Evolutionary conservation across 2,797 vertebrate species (phyloP), one percentile per base, ranked within the genome.

Genomic region (Lepus townsendii): DNA sequence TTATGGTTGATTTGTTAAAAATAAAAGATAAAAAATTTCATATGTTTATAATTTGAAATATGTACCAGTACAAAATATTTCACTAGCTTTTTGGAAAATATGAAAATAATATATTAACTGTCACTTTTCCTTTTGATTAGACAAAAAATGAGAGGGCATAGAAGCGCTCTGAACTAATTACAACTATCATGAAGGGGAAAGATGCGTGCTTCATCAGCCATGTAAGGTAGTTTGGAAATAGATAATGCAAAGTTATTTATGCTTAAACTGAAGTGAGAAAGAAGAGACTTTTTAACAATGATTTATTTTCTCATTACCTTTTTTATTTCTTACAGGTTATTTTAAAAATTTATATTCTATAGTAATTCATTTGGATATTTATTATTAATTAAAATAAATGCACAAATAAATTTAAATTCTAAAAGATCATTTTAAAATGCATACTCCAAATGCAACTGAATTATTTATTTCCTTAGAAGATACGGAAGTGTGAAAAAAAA

Each of bases 401-500:
- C 4, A 68, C 0, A 68, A 12, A 0, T 4, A 4, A 35, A 5
- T 83, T 95, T 60, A 11, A 12, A 75, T 76, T 82, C 30, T 32
- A 83, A 63, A 63, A 13, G 80, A 35, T 1, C 27, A 66, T 80
- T 93, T 94, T 72, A 50, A 92, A 87, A 86, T 80, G 6, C 7
- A 63, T 38, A 75, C 54, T 79, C 16, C 32, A 88, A n/a, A 3
- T 26, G 14, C 22, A 76, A 63, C 7, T 87, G 65, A 94, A 72
- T 78, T 86, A 77, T 27, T 72, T 66, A 30, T 90, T 94, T 91
- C 19, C 30, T 66, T 84, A 3, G 3, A 54, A 75, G 72, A 83
- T 79, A 93, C 54, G 11, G 30, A 83, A 87, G 24, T 82, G 50
- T 84, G 27, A 88, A 68, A 94, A 95, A 78, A 3, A 94, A 30